Evolutionary conservation across 1,140 invertebrate genomes (phyloP), one percentile per base, ranked within the genome.

Genomic region (Camponotus pennsylvanicus): DNA sequence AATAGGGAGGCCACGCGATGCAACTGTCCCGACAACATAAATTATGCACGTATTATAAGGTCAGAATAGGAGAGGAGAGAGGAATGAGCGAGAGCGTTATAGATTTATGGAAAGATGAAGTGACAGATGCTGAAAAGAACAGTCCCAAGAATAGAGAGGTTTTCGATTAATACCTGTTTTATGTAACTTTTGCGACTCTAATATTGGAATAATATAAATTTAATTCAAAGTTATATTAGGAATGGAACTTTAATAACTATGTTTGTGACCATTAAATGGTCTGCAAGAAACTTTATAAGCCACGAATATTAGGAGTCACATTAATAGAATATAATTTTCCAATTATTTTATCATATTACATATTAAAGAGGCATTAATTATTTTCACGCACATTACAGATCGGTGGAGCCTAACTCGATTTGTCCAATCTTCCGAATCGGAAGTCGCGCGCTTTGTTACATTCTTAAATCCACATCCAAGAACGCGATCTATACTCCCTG

Each of bases 1-100:
- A 95, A 94, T 93, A 94, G 94, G 92, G 92, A 95, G 91, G 89
- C 93, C 92, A 94, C 91, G 93, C 93, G 90, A 94, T 94, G 93
- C 93, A 94, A 94, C 93, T 94, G 93, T 94, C 93, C 93, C 85
- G 88, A 79, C 83, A 77, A 79, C 86, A 91, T 94, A 92, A 94
- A 94, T 94, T 94, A 94, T 94, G 91, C 88, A 91, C 79, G 64
- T 87, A 77, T 84, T 85, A 73, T 79, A 75, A 83, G 79, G 79
- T 73, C 79, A 15, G 82, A 37, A 37, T 32, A 15, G 73, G 45
- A 15, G 66, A 78, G 79, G 37, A 32, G 84, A 75, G 52, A 77
- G 77, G 42, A 67, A 76, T 42, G 69, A 57, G 67, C 66, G 87
- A 73, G 79, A 73, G 42, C 27, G 63, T 57, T 55, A 79, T 67